Percentiles rank a stretch among this genome's conserved stretches.
Conservation (phyloP, 1,140 invertebrate species). For the Zelostemma sp. region DNA sequence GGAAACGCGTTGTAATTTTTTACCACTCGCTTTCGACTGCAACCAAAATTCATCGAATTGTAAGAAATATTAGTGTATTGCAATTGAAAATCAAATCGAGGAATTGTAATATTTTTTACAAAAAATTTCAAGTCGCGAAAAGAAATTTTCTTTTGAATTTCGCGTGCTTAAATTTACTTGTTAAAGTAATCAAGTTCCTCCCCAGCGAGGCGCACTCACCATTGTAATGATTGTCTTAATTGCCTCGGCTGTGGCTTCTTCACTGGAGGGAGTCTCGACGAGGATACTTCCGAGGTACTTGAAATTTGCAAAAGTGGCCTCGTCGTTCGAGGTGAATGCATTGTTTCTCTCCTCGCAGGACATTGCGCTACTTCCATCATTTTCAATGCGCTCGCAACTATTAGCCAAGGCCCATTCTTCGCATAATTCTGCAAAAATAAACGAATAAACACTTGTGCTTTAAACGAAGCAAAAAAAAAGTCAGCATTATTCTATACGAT, state of each 20-base stretch:
- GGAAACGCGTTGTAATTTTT: constrained; percentile 80
- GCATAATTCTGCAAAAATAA: constrained; percentile 78
- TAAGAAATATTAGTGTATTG: no score
- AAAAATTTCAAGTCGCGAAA: no score
- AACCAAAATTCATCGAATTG: not conserved
- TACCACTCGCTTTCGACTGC: constrained; percentile 76
- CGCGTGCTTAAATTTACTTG: no score
- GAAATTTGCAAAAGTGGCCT: constrained; percentile 76
- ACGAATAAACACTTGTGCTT: no score
- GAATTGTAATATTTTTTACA: no score
- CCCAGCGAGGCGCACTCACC: constrained; percentile 61
- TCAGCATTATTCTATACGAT: no score
- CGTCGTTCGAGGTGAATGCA: constrained; percentile 58
- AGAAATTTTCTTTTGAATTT: no score
- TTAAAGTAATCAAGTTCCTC: no score
- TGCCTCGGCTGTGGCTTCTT: constrained; percentile 77
- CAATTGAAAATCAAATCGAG: no score
- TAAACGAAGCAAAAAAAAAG: not conserved
- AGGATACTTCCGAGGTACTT: constrained; percentile 81
- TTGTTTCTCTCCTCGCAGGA: constrained; percentile 72
- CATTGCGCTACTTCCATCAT: constrained; percentile 66
- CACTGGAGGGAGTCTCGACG: constrained; percentile 75
- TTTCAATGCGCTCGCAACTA: constrained; percentile 73
- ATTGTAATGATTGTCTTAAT: constrained; percentile 79
- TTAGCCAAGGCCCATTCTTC: constrained; percentile 83